Evolutionary conservation across 2,797 vertebrate species (phyloP).

Genomic region (Intellagama lesueurii): DNA sequence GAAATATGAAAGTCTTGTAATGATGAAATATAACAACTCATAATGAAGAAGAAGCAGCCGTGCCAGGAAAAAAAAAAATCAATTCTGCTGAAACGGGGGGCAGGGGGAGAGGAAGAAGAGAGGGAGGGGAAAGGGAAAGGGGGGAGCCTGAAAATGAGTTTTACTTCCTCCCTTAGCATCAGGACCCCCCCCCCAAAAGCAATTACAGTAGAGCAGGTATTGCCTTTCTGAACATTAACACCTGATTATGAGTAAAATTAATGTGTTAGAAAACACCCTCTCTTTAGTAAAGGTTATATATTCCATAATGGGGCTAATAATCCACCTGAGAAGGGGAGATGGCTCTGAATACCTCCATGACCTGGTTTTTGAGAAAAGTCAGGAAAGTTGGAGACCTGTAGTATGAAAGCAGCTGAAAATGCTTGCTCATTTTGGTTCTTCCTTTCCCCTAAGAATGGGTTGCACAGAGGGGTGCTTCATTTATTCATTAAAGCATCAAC

Average conservation of each 20-base stretch:
- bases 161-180: slow-evolving; percentile 38
- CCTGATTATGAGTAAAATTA: slow-evolving; percentile 76
- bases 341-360: background rate
- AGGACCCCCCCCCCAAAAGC: slow-evolving; percentile 60
- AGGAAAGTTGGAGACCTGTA: too few relatives aligned
- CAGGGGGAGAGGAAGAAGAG: slow-evolving; percentile 16
- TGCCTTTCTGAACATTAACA: slow-evolving; percentile 71
- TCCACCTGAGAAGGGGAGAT: slow-evolving; percentile 34
- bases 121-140: slow-evolving; percentile 24
- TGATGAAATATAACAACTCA: slow-evolving; percentile 60
- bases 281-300: slow-evolving; percentile 64
- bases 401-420: background rate
- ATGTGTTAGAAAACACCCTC: slow-evolving; percentile 71
- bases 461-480: background rate
- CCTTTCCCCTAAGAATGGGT: background rate
- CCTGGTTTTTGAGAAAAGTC: slow-evolving; percentile 29
- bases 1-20: slow-evolving; percentile 58
- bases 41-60: slow-evolving; percentile 53
- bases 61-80: background rate
- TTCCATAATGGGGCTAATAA: slow-evolving; percentile 71
- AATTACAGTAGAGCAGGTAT: slow-evolving; percentile 56
- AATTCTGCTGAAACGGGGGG: slow-evolving; percentile 29
- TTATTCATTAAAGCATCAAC: background rate
- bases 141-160: slow-evolving; percentile 53
- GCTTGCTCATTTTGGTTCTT: too few relatives aligned